Evolutionary conservation across 2,113 vertebrate species (phyloP).

Genomic region (Dermatemys mawii): DNA sequence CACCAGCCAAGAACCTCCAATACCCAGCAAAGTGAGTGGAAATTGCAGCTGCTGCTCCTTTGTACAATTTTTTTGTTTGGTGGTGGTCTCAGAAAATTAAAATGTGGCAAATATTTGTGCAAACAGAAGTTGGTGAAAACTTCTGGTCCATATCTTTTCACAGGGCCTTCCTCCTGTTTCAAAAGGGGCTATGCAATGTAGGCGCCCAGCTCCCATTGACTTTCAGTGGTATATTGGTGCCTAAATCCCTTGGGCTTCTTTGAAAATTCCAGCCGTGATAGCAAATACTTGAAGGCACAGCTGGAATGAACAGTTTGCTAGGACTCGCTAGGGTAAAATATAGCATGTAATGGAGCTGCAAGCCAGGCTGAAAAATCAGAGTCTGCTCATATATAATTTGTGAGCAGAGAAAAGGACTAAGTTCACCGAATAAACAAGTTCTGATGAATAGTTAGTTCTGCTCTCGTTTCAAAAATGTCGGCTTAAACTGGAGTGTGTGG

Average conservation of each 20-base stretch:
- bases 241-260: background rate
- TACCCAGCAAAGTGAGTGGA: background rate
- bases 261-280: background rate
- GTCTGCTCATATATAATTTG: background rate
- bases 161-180: background rate
- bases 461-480: background rate
- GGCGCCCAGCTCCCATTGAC: background rate
- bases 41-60: background rate
- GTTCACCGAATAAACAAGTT: background rate
- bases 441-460: background rate
- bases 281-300: background rate
- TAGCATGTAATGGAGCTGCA: background rate
- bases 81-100: background rate
- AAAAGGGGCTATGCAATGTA: background rate
- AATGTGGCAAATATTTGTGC: background rate
- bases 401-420: background rate
- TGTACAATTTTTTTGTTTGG: background rate
- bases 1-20: background rate
- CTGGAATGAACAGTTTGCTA: background rate
- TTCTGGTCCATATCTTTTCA: background rate
- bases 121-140: background rate
- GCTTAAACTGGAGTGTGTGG: fast-evolving
- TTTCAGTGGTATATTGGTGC: background rate
- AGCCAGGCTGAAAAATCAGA: background rate
- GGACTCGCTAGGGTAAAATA: background rate